phyloP scores from a whole-genome alignment of 2,888 invertebrate genomes.

The Nephrotoma guestfalica region DNA sequence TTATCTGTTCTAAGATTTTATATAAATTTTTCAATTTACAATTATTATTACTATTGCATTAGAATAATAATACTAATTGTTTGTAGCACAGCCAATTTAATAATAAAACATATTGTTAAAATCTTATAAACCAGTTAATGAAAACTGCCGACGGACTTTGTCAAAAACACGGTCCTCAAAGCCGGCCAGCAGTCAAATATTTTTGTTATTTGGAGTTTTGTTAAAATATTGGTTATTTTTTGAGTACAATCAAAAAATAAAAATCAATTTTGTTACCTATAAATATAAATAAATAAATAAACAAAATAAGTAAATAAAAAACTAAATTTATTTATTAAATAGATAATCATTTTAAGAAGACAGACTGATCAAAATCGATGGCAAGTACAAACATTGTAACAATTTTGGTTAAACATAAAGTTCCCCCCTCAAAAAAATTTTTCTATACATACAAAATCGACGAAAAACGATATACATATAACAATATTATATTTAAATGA shows the following conservation, averaged over 20 bases:
- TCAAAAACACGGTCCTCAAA: constrained; percentile 31
- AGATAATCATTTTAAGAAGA: neutral
- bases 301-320: neutral
- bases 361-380: neutral
- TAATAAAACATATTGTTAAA: neutral
- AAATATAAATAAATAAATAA: neutral
- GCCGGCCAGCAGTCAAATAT: constrained; percentile 22
- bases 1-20: constrained; percentile 2
- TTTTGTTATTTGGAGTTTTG: neutral
- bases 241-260: constrained; percentile 1
- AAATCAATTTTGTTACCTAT: constrained; percentile 1
- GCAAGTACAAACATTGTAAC: neutral
- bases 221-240: neutral
- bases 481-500: neutral
- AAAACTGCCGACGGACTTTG: constrained; percentile 18
- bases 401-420: neutral
- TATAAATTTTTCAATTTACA: neutral
- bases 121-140: constrained; percentile 7
- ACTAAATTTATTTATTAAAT: neutral
- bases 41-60: neutral
- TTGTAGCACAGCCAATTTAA: neutral
- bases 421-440: neutral
- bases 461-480: neutral
- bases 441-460: neutral
- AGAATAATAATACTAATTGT: neutral